Conservation (phyloP, 2,888 invertebrate species). For the Pristionchus japonicus region DNA sequence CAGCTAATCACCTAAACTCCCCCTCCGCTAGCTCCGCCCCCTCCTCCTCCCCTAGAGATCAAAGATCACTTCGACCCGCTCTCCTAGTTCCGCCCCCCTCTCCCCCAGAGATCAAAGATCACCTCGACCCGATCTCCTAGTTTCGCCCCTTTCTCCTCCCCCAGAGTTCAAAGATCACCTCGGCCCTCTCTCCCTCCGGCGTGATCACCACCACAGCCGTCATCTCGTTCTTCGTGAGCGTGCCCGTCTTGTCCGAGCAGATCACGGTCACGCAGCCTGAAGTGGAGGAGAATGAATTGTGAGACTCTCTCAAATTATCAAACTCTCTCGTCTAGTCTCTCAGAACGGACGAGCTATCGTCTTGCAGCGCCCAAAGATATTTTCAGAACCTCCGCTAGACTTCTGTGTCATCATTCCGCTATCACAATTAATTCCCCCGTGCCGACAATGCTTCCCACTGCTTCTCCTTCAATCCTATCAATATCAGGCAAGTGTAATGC, state of each 20-base stretch:
- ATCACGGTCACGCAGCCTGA: conserved; percentile 87
- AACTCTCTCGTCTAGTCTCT: not conserved
- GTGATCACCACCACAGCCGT: conserved; percentile 95
- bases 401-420: no score
- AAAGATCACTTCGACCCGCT: not conserved
- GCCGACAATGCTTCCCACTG: no score
- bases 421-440: no score
- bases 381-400: no score
- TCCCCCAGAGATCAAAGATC: no score
- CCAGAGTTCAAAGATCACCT: conserved; percentile 77
- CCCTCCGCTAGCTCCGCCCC: no score
- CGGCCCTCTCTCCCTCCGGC: conserved; percentile 91
- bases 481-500: no score
- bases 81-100: no score
- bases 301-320: not conserved
- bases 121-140: not conserved
- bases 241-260: conserved; percentile 99
- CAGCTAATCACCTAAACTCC: not conserved
- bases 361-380: no score
- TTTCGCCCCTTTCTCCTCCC: not conserved
- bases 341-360: not conserved
- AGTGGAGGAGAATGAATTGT: not conserved
- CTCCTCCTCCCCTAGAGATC: not conserved
- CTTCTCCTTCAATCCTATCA: no score
- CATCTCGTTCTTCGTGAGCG: conserved; percentile 99